These are phyloP conservation scores for Entomobrya proxima DNA, from an alignment of 2,888 invertebrate species.

Conservation along the genomic window DNA sequence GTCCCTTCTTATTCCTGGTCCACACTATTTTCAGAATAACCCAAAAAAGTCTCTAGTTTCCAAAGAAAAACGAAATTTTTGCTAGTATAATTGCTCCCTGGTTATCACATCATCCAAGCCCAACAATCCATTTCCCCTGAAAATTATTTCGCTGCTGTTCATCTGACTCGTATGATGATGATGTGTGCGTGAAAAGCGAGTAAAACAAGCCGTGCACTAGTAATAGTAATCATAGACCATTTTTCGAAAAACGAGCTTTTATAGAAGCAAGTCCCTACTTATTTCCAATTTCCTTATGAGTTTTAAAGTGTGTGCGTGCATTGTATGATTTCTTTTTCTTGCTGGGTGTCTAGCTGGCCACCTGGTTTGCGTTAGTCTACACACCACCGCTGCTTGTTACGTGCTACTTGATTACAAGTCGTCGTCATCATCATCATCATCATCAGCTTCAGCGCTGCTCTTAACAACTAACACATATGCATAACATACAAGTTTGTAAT, in stretches of 20 bases:
- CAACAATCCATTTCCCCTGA: neutral
- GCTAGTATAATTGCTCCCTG: no score
- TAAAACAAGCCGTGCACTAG: no score
- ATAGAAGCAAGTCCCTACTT: neutral
- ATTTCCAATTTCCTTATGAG: slow-evolving; percentile 28
- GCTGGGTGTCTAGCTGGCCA: slow-evolving; percentile 69
- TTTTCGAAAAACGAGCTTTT: slow-evolving; percentile 15
- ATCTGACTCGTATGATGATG: neutral
- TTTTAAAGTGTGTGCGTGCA: neutral
- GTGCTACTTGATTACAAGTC: slow-evolving; percentile 63
- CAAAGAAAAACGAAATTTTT: no score
- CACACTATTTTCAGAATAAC: no score
- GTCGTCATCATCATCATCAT: slow-evolving; percentile 53
- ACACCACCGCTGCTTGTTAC: slow-evolving; percentile 48
- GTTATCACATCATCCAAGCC: neutral
- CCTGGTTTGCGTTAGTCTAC: slow-evolving; percentile 68
- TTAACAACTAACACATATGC: slow-evolving; percentile 7
- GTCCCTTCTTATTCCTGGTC: no score
- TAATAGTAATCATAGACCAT: slow-evolving; percentile 31
- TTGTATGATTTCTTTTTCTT: slow-evolving; percentile 59
- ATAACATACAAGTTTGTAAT: neutral
- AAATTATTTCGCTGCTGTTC: slow-evolving; percentile 20
- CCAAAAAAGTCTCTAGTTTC: no score
- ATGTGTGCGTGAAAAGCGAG: slow-evolving; percentile 38
- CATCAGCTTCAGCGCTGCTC: slow-evolving; percentile 14